These are phyloP conservation scores for Falco biarmicus DNA, from an alignment of 2,797 vertebrate species.

Conservation along the genomic window DNA sequence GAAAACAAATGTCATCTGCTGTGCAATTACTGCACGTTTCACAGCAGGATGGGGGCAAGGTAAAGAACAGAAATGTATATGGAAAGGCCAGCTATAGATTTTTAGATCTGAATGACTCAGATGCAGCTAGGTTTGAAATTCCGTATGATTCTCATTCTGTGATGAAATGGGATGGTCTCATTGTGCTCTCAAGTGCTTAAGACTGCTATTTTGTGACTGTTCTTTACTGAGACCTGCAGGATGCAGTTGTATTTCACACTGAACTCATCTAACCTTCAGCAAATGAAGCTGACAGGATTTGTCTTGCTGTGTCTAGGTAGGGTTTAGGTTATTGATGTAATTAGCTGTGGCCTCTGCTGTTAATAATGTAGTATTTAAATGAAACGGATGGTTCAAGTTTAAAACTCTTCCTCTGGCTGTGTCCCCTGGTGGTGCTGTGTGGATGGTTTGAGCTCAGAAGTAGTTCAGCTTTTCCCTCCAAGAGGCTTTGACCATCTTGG, in stretches of 20 bases:
- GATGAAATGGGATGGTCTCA: not conserved
- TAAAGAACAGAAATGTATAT: not conserved
- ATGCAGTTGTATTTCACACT: not conserved
- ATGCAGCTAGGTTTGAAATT: not conserved
- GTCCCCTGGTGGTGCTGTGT: not conserved
- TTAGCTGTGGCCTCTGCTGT: not conserved
- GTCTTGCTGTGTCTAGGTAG: not conserved
- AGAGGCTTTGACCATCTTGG: not conserved
- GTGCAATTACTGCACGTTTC: slow-evolving; percentile 62
- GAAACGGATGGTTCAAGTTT: not conserved
- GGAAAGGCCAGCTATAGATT: not conserved
- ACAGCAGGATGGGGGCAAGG: slow-evolving; percentile 10
- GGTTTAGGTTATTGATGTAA: not conserved
- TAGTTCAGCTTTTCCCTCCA: not conserved
- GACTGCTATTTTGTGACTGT: not conserved
- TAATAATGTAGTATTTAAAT: not conserved
- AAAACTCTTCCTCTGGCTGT: not conserved
- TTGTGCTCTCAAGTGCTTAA: not conserved
- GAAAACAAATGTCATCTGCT: slow-evolving; percentile 66
- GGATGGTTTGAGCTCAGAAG: not conserved
- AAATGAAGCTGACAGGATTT: not conserved
- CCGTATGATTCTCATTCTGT: not conserved
- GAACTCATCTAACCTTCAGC: not conserved
- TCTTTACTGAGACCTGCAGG: not conserved
- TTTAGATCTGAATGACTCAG: not conserved